Evolutionary conservation across 1,140 invertebrate genomes (phyloP), one percentile per base, ranked within the genome.

Genomic region (Drosophila rhopaloa): DNA sequence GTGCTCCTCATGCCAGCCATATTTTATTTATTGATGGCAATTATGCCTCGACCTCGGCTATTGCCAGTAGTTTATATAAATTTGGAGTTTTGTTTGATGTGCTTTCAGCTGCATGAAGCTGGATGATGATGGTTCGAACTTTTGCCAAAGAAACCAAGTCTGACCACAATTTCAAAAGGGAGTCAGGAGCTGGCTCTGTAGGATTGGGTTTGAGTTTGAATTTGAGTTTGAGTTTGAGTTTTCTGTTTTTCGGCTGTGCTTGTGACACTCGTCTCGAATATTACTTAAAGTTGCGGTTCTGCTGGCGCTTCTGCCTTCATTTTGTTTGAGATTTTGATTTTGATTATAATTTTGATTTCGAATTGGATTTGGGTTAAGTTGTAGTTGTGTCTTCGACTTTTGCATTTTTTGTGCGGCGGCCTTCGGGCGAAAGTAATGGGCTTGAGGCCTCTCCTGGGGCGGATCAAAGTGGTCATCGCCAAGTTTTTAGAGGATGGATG

Each of bases 11-110:
- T 37, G 51, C 66, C 72, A 89, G 85, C 81, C 77, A 86, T 89
- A 84, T 88, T 90, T 90, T 89, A 89, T 89, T 89, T 89, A 89
- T 89, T 89, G 84, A 89, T 89, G 88, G 84, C 84, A 89, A 89
- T 89, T 89, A 89, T 89, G 85, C 76, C 81, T 81, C 81, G 84
- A 90, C 85, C 84, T 89, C 77, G 85, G 67, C 85, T 89, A 89
- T 86, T 86, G 72, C 76, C 74, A 85, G 71, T 77, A 74, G 67
- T 84, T 72, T 83, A 85, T 77, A 80, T 80, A 85, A 84, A 84
- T 85, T 84, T 86, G 57, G 56, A 89, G 76, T 89, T 88, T 90
- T 88, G 84, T 88, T 88, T 88, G 84, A 88, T 88, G 84, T 88
- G 85, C 80, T 89, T 78, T 88, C 85, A 89, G 81, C 78, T 85